A percentile compares a stretch with the other conserved stretches of the same genome.
phyloP scores from a whole-genome alignment of 2,113 vertebrate species.

The Seriola aureovittata region DNA sequence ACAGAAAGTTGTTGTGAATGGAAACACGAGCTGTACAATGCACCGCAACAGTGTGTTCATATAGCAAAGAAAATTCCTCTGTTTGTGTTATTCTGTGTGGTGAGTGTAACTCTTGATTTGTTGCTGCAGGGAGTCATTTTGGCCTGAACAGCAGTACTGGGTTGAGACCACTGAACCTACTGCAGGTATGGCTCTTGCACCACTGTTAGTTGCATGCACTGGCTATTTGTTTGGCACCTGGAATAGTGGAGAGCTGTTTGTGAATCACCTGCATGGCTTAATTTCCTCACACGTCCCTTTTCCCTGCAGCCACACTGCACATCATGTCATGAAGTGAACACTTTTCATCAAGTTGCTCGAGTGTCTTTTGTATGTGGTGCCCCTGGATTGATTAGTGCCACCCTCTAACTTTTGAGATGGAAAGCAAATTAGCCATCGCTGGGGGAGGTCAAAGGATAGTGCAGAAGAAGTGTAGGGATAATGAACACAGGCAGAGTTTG shows the following conservation, averaged over 20 bases:
- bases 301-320: constrained; percentile 26
- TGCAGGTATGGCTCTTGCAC: constrained; percentile 89
- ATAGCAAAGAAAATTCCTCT: no score
- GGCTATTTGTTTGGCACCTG: constrained; percentile 26
- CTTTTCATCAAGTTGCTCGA: neutral
- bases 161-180: constrained; percentile 93
- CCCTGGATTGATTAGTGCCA: neutral
- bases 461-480: constrained; percentile 4
- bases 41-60: neutral
- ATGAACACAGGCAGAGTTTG: neutral
- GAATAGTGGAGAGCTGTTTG: constrained; percentile 1
- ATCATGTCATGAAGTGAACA: constrained; percentile 1
- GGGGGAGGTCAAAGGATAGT: neutral
- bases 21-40: no score
- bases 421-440: constrained; percentile 4
- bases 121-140: constrained; percentile 91
- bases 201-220: constrained; percentile 34
- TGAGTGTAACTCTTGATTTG: constrained; percentile 16
- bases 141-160: constrained; percentile 93
- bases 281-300: constrained; percentile 22
- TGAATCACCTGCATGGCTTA: neutral
- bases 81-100: neutral
- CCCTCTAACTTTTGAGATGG: constrained; percentile 15
- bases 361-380: constrained; percentile 2
- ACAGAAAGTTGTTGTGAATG: neutral